phyloP scores from a whole-genome alignment of 2,113 vertebrate species.

The Machaerirhynchus nigripectus region DNA sequence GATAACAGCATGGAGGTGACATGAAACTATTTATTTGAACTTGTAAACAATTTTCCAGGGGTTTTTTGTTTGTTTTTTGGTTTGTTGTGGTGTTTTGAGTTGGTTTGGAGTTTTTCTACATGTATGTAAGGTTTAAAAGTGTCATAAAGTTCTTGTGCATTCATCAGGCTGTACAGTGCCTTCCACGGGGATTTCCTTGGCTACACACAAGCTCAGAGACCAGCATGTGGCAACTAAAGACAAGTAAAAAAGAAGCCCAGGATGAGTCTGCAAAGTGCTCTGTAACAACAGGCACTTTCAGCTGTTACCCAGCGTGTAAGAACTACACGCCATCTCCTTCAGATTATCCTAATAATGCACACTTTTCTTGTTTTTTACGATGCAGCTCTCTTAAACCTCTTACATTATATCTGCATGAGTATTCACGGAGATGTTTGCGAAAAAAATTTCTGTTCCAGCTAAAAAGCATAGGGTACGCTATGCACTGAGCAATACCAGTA shows the following conservation, averaged over 20 bases:
- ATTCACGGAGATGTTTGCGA: not conserved
- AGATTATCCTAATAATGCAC: not conserved
- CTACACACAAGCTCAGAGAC: not conserved
- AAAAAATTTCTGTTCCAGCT: not conserved
- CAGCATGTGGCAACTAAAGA: not conserved
- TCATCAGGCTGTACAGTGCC: not conserved
- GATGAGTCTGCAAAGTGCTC: not conserved
- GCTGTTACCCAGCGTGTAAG: not conserved
- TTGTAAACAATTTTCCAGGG: not conserved
- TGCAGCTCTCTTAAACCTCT: not conserved
- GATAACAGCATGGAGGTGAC: not conserved
- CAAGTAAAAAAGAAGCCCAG: not conserved
- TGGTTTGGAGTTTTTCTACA: not conserved
- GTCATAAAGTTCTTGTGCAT: not conserved
- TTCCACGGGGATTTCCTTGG: fast-evolving
- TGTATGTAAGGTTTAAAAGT: not conserved
- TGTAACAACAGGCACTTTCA: not conserved
- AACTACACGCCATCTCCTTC: not conserved
- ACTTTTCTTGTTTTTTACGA: not conserved
- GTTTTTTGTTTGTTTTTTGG: not conserved
- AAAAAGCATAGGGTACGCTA: not conserved
- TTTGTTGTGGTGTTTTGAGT: not conserved
- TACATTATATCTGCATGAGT: fast-evolving
- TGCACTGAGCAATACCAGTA: not conserved
- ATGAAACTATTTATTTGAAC: not conserved